Percentiles rank a stretch among this genome's conserved stretches.
Evolutionary conservation across 2,888 invertebrate genomes (phyloP).

Genomic region (Drosophila fulvimacula): DNA sequence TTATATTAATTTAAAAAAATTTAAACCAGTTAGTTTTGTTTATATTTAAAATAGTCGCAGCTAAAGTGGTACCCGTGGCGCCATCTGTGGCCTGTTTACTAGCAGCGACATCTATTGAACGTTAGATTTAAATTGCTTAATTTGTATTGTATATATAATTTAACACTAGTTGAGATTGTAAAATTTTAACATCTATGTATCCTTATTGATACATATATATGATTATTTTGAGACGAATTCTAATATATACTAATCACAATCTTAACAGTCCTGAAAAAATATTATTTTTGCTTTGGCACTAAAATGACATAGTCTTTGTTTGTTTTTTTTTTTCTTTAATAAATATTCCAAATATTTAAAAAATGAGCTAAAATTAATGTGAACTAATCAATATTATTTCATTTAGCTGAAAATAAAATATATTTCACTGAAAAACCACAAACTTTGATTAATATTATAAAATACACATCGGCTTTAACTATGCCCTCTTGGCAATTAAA

Average conservation of each 20-base stretch:
- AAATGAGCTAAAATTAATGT: neutral
- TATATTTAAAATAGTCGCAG: neutral
- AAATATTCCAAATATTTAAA: neutral
- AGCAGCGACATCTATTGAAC: slow-evolving; percentile 1
- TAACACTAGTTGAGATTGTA: no score
- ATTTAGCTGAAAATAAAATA: neutral
- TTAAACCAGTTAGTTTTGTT: neutral
- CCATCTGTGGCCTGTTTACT: slow-evolving; percentile 18
- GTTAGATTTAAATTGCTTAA: neutral
- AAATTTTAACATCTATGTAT: no score
- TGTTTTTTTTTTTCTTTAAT: neutral
- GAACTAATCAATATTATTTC: no score
- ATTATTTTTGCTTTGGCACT: neutral
- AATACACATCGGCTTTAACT: neutral
- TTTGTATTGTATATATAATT: neutral
- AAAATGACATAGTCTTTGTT: neutral
- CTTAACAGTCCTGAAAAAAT: neutral
- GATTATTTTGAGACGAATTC: neutral
- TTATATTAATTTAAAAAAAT: neutral
- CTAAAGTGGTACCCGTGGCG: slow-evolving; percentile 18
- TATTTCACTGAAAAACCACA: neutral
- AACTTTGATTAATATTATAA: slow-evolving; percentile 9
- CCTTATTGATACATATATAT: no score
- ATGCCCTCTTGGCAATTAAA: slow-evolving; percentile 8
- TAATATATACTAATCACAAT: neutral